phyloP scores from a whole-genome alignment of 2,888 invertebrate species.

The Chrysomela aeneicollis region DNA sequence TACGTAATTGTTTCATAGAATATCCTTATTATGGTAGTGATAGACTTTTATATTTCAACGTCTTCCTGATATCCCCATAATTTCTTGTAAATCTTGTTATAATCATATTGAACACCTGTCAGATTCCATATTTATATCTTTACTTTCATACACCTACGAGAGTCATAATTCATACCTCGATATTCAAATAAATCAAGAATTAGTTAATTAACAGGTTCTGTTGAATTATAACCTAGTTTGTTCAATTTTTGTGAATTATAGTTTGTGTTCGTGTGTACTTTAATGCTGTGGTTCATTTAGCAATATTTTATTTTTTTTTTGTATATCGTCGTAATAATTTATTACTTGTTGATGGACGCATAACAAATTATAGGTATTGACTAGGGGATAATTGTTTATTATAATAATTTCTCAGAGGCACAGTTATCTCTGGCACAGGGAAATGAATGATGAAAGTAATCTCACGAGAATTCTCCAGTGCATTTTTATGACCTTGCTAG shows the following conservation, averaged over 20 bases:
- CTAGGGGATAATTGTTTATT: slow-evolving; percentile 22
- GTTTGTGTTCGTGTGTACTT: not conserved
- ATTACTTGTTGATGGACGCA: slow-evolving; percentile 32
- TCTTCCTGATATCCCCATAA: not conserved
- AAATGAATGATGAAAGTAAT: slow-evolving; percentile 6
- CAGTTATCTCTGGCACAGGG: not conserved
- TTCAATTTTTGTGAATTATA: slow-evolving; percentile 39
- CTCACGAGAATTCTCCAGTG: not conserved
- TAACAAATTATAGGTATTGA: slow-evolving; percentile 33
- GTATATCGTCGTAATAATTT: slow-evolving; percentile 30
- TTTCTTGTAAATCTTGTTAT: slow-evolving; percentile 1
- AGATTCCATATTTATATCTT: slow-evolving; percentile 21
- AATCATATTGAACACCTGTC: slow-evolving; percentile 26
- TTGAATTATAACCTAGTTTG: slow-evolving; percentile 31
- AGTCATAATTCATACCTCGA: slow-evolving; percentile 36
- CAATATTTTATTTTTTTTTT: slow-evolving; percentile 21
- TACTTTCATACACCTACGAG: slow-evolving; percentile 37
- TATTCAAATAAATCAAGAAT: slow-evolving; percentile 42
- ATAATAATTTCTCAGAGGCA: slow-evolving; percentile 19
- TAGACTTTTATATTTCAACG: not conserved
- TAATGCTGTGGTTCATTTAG: slow-evolving; percentile 19
- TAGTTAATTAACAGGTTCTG: slow-evolving; percentile 40
- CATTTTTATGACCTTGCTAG: not conserved
- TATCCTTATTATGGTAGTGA: not conserved
- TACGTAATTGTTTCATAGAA: no score